A percentile compares a stretch with the other conserved stretches of the same genome.
These are phyloP conservation scores for Drosophila niveifrons DNA, from an alignment of 2,888 invertebrate genomes.

Conservation along the genomic window DNA sequence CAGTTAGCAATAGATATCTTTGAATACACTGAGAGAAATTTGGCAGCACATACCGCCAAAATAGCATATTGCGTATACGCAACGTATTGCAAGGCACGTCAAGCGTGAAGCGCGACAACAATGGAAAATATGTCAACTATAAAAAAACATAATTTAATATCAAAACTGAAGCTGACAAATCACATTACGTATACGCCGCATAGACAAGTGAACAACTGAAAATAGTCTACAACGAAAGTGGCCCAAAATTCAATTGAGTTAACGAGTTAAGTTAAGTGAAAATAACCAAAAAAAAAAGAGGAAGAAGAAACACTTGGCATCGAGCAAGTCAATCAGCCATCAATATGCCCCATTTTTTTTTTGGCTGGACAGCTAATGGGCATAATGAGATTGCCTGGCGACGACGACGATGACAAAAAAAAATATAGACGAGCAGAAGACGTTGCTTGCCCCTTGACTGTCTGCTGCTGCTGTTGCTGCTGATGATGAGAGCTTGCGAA, in stretches of 20 bases:
- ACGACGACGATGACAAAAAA: not conserved
- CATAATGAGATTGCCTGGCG: conserved; percentile 19
- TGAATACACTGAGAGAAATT: no score
- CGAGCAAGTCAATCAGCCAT: conserved; percentile 1
- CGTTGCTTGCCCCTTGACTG: conserved; percentile 1
- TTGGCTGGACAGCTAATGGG: not conserved
- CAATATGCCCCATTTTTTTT: conserved; percentile 8
- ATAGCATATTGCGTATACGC: no score
- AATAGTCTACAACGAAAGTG: no score
- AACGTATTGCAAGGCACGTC: no score
- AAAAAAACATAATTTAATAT: no score
- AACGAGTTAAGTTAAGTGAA: not conserved
- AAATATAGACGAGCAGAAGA: not conserved
- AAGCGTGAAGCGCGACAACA: no score
- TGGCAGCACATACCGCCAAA: no score
- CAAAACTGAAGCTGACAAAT: not conserved
- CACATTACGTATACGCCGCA: not conserved
- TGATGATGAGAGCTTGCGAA: conserved; percentile 22
- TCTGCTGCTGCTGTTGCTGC: not conserved
- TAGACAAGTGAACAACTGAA: not conserved
- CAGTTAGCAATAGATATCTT: no score
- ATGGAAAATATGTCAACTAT: no score
- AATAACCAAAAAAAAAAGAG: not conserved
- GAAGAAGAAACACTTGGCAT: not conserved
- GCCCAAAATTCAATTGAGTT: not conserved